Conservation (phyloP, 2,113 vertebrate genomes). For the Tragelaphus buxtoni region DNA sequence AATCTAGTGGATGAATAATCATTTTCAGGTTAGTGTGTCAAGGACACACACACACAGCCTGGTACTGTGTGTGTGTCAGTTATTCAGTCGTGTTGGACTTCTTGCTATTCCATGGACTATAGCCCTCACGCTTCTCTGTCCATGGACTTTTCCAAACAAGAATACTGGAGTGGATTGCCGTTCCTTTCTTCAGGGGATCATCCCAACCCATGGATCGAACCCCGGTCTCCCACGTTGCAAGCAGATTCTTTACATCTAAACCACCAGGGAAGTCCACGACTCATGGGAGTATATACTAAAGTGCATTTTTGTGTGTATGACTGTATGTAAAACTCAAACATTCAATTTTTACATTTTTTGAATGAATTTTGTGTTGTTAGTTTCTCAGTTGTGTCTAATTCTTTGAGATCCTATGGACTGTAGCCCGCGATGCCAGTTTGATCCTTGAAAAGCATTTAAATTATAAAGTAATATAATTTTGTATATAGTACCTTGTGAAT, state of each 20-base stretch:
- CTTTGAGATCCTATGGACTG: not conserved
- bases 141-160: not conserved
- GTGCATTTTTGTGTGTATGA: not conserved
- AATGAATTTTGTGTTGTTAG: not conserved
- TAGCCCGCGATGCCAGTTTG: fast-evolving
- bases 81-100: not conserved
- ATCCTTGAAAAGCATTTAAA: not conserved
- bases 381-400: not conserved
- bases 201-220: not conserved
- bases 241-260: not conserved
- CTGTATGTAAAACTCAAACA: not conserved
- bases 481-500: not conserved
- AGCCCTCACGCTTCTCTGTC: not conserved
- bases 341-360: not conserved
- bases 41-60: not conserved
- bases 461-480: not conserved
- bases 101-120: not conserved
- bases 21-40: not conserved
- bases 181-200: not conserved
- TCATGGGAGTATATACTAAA: not conserved
- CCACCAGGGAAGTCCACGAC: not conserved
- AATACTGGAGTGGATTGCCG: not conserved
- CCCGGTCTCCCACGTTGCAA: fast-evolving
- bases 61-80: not conserved
- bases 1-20: not conserved